A percentile compares a stretch with the other conserved stretches of the same genome.
These are phyloP conservation scores for Priocnemis perturbator DNA, from an alignment of 2,888 invertebrate genomes.

Conservation along the genomic window DNA sequence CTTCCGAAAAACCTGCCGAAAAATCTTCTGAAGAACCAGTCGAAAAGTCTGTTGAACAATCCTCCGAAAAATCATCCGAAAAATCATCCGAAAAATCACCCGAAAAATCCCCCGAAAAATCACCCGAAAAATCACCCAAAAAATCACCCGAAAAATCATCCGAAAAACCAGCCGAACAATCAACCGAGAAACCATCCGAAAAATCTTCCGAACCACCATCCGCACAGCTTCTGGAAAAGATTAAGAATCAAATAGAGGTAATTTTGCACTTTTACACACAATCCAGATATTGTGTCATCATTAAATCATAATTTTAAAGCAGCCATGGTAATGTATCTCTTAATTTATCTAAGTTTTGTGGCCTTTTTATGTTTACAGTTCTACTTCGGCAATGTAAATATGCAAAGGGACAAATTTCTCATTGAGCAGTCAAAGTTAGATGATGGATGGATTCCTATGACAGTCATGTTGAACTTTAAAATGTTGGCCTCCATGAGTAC, in stretches of 20 bases:
- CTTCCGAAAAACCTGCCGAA: slow-evolving; percentile 7
- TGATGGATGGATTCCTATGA: slow-evolving; percentile 93
- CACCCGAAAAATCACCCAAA: not conserved
- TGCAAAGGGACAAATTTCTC: slow-evolving; percentile 95
- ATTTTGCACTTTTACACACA: not conserved
- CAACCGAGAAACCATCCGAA: not conserved
- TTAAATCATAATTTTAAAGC: no score
- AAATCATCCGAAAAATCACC: no score
- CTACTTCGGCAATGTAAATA: slow-evolving; percentile 93
- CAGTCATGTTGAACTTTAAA: slow-evolving; percentile 91
- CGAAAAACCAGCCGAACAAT: slow-evolving; percentile 1
- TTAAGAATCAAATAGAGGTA: slow-evolving; percentile 67
- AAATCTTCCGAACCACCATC: slow-evolving; percentile 34
- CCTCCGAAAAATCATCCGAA: no score
- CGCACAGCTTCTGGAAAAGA: slow-evolving; percentile 57
- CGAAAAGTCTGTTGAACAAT: not conserved
- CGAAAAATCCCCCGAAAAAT: no score
- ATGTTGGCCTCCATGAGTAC: slow-evolving; percentile 84
- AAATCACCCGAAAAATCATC: slow-evolving; percentile 22
- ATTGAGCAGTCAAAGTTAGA: slow-evolving; percentile 89
- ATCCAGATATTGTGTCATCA: no score
- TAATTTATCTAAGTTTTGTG: not conserved
- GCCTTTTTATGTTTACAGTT: slow-evolving; percentile 70
- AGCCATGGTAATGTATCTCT: no score
- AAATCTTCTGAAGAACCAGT: no score